These are phyloP conservation scores for Eurytoma californica DNA, from an alignment of 2,888 invertebrate species.

Conservation along the genomic window DNA sequence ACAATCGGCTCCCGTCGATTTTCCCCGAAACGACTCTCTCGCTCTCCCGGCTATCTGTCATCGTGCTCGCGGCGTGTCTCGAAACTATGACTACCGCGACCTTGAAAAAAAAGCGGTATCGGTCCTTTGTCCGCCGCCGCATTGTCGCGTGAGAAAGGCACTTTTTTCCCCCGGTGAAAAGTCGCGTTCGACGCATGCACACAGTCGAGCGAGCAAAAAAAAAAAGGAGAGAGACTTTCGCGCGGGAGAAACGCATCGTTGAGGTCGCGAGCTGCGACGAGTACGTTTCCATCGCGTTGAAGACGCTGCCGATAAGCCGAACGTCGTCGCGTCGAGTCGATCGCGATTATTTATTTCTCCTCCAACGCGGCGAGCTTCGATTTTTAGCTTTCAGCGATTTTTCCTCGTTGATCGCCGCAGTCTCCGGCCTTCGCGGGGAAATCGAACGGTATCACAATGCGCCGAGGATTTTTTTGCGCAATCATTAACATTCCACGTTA, in stretches of 20 bases:
- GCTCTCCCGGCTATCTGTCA: background rate
- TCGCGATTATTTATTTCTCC: conserved; percentile 2
- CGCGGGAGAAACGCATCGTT: conserved; percentile 2
- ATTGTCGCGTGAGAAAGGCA: background rate
- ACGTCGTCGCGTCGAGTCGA: background rate
- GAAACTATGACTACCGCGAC: background rate
- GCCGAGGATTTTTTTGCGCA: no score
- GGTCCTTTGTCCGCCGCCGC: background rate
- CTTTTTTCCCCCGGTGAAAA: background rate
- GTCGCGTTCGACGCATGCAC: no score
- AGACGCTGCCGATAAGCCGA: conserved; percentile 36
- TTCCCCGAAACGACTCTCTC: conserved; percentile 13
- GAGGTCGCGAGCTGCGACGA: conserved; percentile 21
- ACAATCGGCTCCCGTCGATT: conserved; percentile 41
- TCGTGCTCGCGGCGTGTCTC: no score
- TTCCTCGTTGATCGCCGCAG: background rate
- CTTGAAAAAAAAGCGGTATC: background rate
- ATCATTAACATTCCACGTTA: no score
- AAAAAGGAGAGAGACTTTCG: conserved; percentile 27
- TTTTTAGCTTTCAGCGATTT: background rate
- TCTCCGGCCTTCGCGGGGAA: background rate
- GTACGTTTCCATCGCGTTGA: conserved; percentile 42
- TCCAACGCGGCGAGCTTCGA: background rate
- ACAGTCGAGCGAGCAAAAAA: background rate
- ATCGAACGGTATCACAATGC: no score